Conservation (phyloP, 2,797 vertebrate species). For the Sorex maritimensis region DNA sequence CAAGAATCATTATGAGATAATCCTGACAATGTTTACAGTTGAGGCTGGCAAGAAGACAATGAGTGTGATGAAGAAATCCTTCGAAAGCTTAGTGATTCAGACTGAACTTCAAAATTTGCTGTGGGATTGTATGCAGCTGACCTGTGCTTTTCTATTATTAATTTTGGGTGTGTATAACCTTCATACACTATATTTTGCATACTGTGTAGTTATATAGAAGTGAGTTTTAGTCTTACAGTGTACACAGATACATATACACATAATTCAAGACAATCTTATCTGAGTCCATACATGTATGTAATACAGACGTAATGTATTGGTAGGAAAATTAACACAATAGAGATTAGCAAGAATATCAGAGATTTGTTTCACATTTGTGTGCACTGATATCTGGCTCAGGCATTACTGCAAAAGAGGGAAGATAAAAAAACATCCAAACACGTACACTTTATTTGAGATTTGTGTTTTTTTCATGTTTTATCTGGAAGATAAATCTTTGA, state of each 20-base stretch:
- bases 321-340: neutral
- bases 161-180: neutral
- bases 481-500: neutral
- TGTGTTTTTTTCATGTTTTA: neutral
- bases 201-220: accelerated
- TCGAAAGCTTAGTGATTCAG: neutral
- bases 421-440: too few species aligned
- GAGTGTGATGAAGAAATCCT: neutral
- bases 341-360: too few species aligned
- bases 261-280: neutral
- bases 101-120: neutral
- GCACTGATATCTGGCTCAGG: too few species aligned
- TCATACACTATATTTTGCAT: accelerated
- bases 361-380: too few species aligned
- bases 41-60: neutral
- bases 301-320: neutral
- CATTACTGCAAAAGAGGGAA: too few species aligned
- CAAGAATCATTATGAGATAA: neutral
- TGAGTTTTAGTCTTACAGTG: neutral
- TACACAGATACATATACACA: neutral
- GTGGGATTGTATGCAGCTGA: neutral
- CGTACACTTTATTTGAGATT: too few species aligned
- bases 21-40: neutral
- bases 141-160: neutral
- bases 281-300: neutral